Evolutionary conservation across 1,140 invertebrate species (phyloP).

Genomic region (Argopecten irradians): DNA sequence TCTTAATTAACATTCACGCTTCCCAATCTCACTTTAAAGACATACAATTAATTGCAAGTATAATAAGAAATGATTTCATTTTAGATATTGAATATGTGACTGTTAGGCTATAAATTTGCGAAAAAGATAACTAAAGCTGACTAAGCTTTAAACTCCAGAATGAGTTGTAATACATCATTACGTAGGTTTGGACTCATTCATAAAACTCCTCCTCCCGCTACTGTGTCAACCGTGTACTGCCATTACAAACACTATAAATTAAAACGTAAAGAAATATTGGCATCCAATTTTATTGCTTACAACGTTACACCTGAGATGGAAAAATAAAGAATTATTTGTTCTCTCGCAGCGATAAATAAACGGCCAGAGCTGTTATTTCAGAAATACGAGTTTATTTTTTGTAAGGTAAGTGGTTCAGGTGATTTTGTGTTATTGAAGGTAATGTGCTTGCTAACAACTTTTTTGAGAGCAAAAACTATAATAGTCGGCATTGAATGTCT

Average conservation of each 20-base stretch:
- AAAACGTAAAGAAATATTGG: slow-evolving; percentile 1
- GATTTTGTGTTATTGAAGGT: slow-evolving; percentile 18
- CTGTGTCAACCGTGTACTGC: background rate
- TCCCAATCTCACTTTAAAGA: no score
- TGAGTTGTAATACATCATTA: background rate
- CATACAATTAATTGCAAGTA: no score
- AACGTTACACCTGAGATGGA: background rate
- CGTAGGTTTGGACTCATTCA: slow-evolving; percentile 2
- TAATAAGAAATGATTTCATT: background rate
- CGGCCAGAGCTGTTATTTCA: background rate
- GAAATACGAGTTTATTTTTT: slow-evolving; percentile 13
- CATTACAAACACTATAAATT: background rate
- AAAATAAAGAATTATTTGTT: slow-evolving; percentile 11
- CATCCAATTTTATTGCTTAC: background rate
- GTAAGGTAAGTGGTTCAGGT: background rate
- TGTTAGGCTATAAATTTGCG: background rate
- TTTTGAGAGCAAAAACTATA: slow-evolving; percentile 3
- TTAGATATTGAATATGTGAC: background rate
- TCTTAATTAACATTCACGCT: no score
- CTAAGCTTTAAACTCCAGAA: background rate
- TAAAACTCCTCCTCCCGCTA: background rate
- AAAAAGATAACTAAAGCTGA: background rate
- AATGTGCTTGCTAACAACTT: background rate
- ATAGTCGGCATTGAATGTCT: slow-evolving; percentile 1
- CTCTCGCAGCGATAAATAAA: background rate